Evolutionary conservation across 2,113 vertebrate genomes (phyloP), one percentile per base, ranked within the genome.

Genomic region (Buteo buteo): DNA sequence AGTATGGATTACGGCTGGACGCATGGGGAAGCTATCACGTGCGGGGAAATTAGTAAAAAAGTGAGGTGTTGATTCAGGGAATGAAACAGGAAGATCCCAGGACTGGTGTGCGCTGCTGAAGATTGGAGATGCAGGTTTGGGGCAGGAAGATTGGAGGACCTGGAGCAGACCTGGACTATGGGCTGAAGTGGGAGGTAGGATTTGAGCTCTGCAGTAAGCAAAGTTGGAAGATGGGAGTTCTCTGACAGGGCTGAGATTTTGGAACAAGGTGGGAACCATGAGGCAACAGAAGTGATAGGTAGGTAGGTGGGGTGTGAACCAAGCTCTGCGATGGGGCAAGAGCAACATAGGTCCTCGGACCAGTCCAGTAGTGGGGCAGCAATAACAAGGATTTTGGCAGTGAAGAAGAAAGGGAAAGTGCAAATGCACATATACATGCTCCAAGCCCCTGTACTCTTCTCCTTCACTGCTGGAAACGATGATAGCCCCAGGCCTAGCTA

Each of bases 271-370:
- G 13, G 49, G 58, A 94, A 55, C 13, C 2, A 7, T 5, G 22
- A 54, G 32, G 13, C 61, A 80, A 21, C 1, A 72, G n/a, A 92
- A 88, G 44, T 28, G 45, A 52, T 16, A 74, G 19, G 49, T 6
- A 54, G 6, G 31, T 50, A 36, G 15, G 40, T 14, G 28, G 10
- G 11, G 21, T 61, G 59, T 61, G 59, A 77, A 73, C 26, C 36
- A 77, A 77, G 13, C 28, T 62, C 79, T 58, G 0, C 0, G 0
- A 71, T 12, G n/a, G 61, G 32, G 22, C 3, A 40, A 74, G 72
- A 83, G 13, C 3, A 59, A 58, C 29, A n/a, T 0, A 47, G 22
- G 34, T 80, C n/a, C 29, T 15, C 1, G 4, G 42, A 66, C 8
- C 45, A 54, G 49, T 5, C 17, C 45, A 80, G 18, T 1, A 65